These are phyloP conservation scores for Prionailurus bengalensis DNA, from an alignment of 2,113 vertebrate species.

Conservation along the genomic window DNA sequence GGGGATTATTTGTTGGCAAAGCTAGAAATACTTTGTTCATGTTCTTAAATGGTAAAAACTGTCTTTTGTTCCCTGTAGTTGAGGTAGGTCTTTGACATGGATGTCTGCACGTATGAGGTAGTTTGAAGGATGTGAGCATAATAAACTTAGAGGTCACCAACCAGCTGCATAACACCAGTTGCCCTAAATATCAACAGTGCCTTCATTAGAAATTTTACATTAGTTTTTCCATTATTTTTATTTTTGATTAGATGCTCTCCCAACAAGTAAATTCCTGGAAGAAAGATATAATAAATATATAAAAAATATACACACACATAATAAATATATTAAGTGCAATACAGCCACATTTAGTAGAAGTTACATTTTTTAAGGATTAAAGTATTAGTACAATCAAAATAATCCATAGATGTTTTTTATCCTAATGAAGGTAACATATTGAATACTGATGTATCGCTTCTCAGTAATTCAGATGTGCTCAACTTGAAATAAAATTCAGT, in stretches of 20 bases:
- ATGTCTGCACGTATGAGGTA: background rate
- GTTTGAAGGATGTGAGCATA: background rate
- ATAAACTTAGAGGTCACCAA: background rate
- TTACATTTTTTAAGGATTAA: background rate
- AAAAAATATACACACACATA: background rate
- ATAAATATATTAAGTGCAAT: background rate
- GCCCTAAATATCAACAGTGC: background rate
- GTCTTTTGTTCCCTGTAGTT: background rate
- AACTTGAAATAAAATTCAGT: background rate
- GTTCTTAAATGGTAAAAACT: background rate
- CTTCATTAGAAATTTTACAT: background rate
- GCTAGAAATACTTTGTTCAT: background rate
- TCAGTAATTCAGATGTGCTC: background rate
- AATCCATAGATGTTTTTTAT: background rate
- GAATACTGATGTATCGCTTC: background rate
- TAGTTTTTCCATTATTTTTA: background rate
- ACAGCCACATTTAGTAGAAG: background rate
- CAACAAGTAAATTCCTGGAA: background rate
- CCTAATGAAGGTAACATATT: background rate
- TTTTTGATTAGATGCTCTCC: background rate
- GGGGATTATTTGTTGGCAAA: background rate
- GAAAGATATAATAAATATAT: background rate
- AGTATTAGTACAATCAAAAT: background rate
- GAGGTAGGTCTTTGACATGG: background rate
- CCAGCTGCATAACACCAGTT: background rate